These are phyloP conservation scores for Entomyzon cyanotis DNA, from an alignment of 2,113 vertebrate genomes.

Conservation along the genomic window DNA sequence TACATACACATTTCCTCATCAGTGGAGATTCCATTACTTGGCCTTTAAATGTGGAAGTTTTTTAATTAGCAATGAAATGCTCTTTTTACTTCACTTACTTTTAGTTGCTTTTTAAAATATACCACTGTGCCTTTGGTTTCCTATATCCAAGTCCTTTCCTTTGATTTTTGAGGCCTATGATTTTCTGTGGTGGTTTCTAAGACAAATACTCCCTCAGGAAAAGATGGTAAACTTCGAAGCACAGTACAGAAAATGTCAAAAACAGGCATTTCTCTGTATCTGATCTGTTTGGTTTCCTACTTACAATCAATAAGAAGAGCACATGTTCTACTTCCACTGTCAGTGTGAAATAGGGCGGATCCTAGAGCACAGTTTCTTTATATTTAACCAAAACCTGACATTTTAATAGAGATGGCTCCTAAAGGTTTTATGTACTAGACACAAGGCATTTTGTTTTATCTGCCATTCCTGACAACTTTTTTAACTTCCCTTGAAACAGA, in stretches of 20 bases:
- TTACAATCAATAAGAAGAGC: neutral
- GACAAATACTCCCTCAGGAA: neutral
- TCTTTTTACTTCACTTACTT: slow-evolving; percentile 31
- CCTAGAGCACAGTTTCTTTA: neutral
- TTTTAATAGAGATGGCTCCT: neutral
- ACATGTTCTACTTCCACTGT: neutral
- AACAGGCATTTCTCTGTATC: neutral
- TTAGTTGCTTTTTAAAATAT: neutral
- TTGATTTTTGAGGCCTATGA: neutral
- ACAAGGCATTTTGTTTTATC: neutral
- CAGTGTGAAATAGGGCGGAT: neutral
- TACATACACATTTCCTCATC: slow-evolving; percentile 24
- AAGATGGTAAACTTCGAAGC: neutral
- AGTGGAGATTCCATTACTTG: neutral
- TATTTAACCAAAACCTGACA: neutral
- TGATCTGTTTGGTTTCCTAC: slow-evolving; percentile 7
- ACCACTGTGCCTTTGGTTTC: neutral
- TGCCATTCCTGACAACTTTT: neutral
- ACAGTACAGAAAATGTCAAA: neutral
- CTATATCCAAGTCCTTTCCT: neutral
- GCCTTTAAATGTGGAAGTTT: slow-evolving; percentile 31
- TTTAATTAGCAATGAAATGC: slow-evolving; percentile 42
- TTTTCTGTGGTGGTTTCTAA: slow-evolving; percentile 21
- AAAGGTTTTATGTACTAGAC: neutral
- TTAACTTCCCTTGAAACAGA: neutral